Evolutionary conservation across 1,140 invertebrate genomes (phyloP), one percentile per base, ranked within the genome.

Genomic region (Agraylea sexmaculata): DNA sequence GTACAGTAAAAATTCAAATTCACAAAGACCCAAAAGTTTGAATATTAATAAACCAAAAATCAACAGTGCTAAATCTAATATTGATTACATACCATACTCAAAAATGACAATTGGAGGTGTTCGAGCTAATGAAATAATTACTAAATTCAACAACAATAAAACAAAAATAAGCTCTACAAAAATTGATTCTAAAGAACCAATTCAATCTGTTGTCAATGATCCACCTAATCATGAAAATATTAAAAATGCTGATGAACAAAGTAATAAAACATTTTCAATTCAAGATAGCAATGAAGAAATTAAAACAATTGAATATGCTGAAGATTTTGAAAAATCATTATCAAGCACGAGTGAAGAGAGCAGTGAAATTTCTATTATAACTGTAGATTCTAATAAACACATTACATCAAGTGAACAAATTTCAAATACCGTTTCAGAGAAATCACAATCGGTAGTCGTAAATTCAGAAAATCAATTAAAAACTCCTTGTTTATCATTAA

Each of bases 31-130:
- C 16, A 23, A 10, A 2, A 20, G 8, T 3, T 6, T n/a, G 23
- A 7, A 25, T 20, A 10, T 23, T 23, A 23, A 11, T 10, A 35
- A 46, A 37, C 11, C 27, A 16, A 39, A 33, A n/a, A 20, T 29
- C 25, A 20, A 52, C 46, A 34, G 31, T 12, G 18, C 40, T 56
- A 42, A 62, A 62, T 40, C 36, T 2, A 64, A 60, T 43, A 40
- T 49, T 1, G 57, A 62, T 36, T 68, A 68, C 46, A 62, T 68
- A 47, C 65, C 65, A 4, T 68, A 68, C 51, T 57, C 62, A 13
- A 56, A 66, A 51, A 47, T 68, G 40, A 66, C 65, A 16, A 37
- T 68, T 40, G 64, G 65, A 16, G 64, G 64, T 17, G 57, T 59
- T 4, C 56, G 47, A 47, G 53, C 58, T 10, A 59, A 59, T 47